Conservation (phyloP, 2,888 invertebrate species). For the Eumerus sabulonum region DNA sequence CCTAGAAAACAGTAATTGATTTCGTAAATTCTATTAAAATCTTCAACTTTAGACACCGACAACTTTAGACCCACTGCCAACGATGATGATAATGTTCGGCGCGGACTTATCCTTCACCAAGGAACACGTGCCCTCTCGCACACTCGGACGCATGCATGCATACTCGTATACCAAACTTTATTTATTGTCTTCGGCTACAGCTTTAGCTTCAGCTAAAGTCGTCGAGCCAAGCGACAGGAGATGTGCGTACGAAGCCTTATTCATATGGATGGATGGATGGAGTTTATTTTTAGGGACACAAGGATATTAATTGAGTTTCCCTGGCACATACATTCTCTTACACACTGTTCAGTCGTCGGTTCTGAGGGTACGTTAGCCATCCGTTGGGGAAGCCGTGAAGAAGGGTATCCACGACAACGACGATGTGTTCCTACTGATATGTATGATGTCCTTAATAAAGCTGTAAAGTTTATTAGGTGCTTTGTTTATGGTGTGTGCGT, state of each 20-base stretch:
- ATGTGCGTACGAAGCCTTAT: too few relatives aligned
- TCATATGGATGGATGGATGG: constrained; percentile 23
- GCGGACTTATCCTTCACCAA: too few relatives aligned
- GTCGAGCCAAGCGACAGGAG: too few relatives aligned
- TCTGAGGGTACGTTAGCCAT: not conserved
- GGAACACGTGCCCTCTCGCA: too few relatives aligned
- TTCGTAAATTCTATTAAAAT: constrained; percentile 25
- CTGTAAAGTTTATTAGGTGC: constrained; percentile 66
- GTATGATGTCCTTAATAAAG: constrained; percentile 65
- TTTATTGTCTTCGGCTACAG: constrained; percentile 35
- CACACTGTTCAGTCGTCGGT: constrained; percentile 11
- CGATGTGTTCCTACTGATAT: constrained; percentile 56
- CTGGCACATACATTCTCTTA: not conserved
- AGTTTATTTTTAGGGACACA: constrained; percentile 59
- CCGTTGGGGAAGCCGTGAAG: too few relatives aligned
- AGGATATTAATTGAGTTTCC: constrained; percentile 57
- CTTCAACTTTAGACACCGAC: not conserved
- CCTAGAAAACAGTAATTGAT: constrained; percentile 18
- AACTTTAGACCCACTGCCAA: too few relatives aligned
- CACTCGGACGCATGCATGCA: too few relatives aligned
- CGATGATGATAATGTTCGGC: too few relatives aligned
- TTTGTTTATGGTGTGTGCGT: constrained; percentile 55
- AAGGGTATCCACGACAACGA: constrained; percentile 20
- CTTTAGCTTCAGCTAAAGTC: not conserved
- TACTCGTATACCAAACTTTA: too few relatives aligned